Base-by-base conservation (phyloP, 2,888 invertebrate species). In the Lochmaea crataegi region DNA sequence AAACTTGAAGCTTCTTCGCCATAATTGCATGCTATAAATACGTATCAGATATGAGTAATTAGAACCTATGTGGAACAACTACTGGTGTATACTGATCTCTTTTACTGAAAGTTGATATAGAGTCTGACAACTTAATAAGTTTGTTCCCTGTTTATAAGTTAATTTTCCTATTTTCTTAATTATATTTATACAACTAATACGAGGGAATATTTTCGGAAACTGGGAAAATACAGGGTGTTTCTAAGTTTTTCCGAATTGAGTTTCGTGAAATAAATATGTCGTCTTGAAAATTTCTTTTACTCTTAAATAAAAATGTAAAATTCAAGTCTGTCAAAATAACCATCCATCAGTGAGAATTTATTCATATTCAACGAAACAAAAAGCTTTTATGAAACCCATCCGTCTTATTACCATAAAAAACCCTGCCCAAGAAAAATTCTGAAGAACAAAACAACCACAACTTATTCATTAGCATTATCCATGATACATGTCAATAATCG, bases 21-120 rank as follows among this genome's bases (percentile, higher is more conserved):
- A 83, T 86, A 86, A 86, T 86, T 86, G 85, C 85, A 78, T 74
- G 81, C 84, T 82, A 85, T 86, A 86, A 86, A 86, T 86, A 86
- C 85, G 84, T 85, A 85, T 85, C 86, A 85, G 85, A 86, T 86
- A 85, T 83, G 84, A 85, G 85, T 84, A 86, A 86, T 86, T 86
- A 85, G 85, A 81, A 83, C 82, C 82, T 79, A 76, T 80, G 61
- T 58, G 63, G 63, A 69, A 41, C 63, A 63, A 69, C 63, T 63
- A 42, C 63, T 69, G n/a, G 22, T 69, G 53, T 68, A 68, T 51
- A 61, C 14, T 26, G 60, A 68, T 51, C 69, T 69, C 61, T 69
- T 69, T 69, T 63, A 16, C 53, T 69, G 53, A 63, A 63, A 63
- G 53, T 63, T 69, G 63, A 69, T 69, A 69, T 63, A 63, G n/a